phyloP scores from a whole-genome alignment of 2,888 invertebrate genomes.

The Tachina grossa region DNA sequence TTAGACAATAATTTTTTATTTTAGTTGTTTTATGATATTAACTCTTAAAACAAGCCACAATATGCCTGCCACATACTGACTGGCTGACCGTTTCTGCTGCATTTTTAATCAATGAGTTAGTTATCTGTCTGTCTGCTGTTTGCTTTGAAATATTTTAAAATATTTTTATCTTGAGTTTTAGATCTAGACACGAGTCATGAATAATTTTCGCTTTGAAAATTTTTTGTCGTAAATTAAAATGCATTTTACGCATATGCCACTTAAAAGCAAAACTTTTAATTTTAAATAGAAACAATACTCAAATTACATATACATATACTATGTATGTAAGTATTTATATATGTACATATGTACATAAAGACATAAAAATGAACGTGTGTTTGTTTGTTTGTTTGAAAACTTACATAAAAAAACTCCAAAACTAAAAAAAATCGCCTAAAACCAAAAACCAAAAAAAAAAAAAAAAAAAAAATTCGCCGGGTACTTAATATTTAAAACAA shows the following conservation, averaged over 20 bases:
- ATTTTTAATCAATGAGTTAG: slow-evolving; percentile 22
- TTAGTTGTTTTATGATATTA: slow-evolving; percentile 45
- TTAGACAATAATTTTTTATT: slow-evolving; percentile 12
- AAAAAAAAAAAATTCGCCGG: no score
- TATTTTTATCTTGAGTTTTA: slow-evolving; percentile 59
- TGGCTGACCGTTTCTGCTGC: background rate
- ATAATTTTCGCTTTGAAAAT: slow-evolving; percentile 30
- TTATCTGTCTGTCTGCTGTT: background rate
- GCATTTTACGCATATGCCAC: slow-evolving; percentile 71
- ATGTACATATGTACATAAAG: background rate
- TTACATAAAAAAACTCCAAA: no score
- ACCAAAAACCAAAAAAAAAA: no score
- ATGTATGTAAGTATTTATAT: no score
- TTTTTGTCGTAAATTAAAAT: slow-evolving; percentile 59
- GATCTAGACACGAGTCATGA: slow-evolving; percentile 70
- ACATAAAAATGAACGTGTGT: background rate
- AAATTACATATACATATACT: no score
- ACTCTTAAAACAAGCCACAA: slow-evolving; percentile 46
- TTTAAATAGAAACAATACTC: background rate
- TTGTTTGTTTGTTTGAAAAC: background rate
- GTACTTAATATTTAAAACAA: no score
- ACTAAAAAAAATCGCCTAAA: no score
- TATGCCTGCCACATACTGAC: slow-evolving; percentile 57
- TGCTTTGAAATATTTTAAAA: slow-evolving; percentile 10
- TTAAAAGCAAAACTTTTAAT: slow-evolving; percentile 24